A percentile compares a stretch with the other conserved stretches of the same genome.
Evolutionary conservation across 2,113 vertebrate species (phyloP).

Genomic region (Saccopteryx bilineata): DNA sequence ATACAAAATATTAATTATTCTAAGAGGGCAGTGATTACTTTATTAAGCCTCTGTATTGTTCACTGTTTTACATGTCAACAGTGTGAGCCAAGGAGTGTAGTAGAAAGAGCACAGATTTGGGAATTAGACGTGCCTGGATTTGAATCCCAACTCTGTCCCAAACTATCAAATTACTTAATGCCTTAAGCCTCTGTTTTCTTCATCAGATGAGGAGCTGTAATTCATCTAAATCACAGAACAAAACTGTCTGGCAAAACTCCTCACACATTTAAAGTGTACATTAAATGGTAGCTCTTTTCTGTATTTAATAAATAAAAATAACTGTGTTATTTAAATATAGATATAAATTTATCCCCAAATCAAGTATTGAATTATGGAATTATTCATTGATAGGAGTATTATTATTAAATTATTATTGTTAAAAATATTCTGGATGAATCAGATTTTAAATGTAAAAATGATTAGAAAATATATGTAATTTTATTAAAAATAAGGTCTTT

Average conservation of each 20-base stretch:
- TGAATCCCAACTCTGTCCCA: neutral
- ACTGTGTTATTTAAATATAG: neutral
- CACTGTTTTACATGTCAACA: neutral
- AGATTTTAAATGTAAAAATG: slow-evolving; percentile 9
- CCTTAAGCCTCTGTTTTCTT: slow-evolving; percentile 32
- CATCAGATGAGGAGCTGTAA: neutral
- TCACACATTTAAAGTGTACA: neutral
- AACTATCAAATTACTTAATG: neutral
- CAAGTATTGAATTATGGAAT: neutral
- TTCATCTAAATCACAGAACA: slow-evolving; percentile 30
- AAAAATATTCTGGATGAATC: neutral
- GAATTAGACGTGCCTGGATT: neutral
- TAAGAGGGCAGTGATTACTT: neutral
- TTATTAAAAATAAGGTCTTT: slow-evolving; percentile 28
- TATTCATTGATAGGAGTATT: neutral
- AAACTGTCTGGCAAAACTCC: neutral
- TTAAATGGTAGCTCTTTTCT: neutral
- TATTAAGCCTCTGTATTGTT: neutral
- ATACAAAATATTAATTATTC: neutral
- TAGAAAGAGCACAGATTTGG: neutral
- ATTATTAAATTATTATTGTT: slow-evolving; percentile 17
- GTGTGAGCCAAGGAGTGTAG: neutral
- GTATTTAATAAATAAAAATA: neutral
- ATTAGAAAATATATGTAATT: neutral
- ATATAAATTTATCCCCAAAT: slow-evolving; percentile 5